Base-by-base conservation (phyloP, 1,140 invertebrate species). In the Drosophila pseudoananassae region DNA sequence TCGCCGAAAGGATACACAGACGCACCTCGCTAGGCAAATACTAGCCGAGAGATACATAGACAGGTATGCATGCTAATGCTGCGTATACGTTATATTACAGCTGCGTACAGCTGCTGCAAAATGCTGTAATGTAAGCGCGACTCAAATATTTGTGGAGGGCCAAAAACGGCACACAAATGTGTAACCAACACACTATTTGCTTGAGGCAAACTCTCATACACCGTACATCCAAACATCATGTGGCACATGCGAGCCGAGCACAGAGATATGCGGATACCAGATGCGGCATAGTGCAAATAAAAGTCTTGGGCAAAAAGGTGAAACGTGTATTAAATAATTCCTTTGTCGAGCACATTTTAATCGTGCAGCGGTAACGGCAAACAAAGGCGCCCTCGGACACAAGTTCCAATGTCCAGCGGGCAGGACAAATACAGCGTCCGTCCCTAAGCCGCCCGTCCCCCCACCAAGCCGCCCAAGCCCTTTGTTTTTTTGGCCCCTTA, bases 241-340 rank as follows among this genome's bases (percentile, higher is more conserved):
- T 36, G 33, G 10, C 33, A 36, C 33, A 36, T 36, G 33, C 33
- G 33, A 36, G 52, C 27, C 33, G 33, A 36, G 52, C 27, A 20
- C 45, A 36, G 17, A 31, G 10, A 46, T 17, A 38, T 52, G 31
- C 65, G 57, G 46, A 49, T 61, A 51, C 64, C 83, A 76, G 60
- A 78, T 79, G 83, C 72, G 75, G 49, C 65, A 43, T 72, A 70
- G 78, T 76, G 83, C 76, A 88, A 88, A 88, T 88, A 88, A 82
- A 88, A 88, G 79, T 88, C 78, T 88, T 88, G 66, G 76, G 66
- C 72, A 79, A 78, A 81, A 87, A 87, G 83, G 83, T 88, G 68
- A 88, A 88, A 88, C 83, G 83, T 88, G 83, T 88, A 89, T 88
- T 88, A 88, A 88, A 88, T 88, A 88, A 88, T 88, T 88, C 83